Conservation (phyloP, 53 echinoderm and acorn worm genomes). For the Echinarachnius parma region DNA sequence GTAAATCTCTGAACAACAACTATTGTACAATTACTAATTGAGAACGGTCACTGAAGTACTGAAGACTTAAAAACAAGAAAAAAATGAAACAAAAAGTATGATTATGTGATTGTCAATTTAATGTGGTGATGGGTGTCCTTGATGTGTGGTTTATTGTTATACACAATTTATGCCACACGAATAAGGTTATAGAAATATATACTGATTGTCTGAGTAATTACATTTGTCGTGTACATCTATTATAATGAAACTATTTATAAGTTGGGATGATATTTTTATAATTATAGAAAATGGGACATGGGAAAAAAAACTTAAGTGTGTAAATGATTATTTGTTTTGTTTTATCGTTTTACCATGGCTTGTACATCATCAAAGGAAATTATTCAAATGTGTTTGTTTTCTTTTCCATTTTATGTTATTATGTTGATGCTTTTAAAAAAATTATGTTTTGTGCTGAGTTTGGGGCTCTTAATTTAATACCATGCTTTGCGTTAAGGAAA, state of each 20-base stretch:
- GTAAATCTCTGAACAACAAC: slow-evolving; percentile 29
- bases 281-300: slow-evolving; percentile 26
- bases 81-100: too few species aligned
- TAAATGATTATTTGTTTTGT: background rate
- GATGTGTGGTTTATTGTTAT: slow-evolving; percentile 7
- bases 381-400: too few species aligned
- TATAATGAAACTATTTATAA: slow-evolving; percentile 7
- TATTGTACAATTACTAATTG: slow-evolving; percentile 38
- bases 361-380: too few species aligned
- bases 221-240: slow-evolving; percentile 13
- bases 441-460: too few species aligned
- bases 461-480: too few species aligned
- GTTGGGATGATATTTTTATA: slow-evolving; percentile 44
- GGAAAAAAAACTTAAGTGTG: background rate
- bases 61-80: slow-evolving; percentile 16
- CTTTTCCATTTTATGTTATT: too few species aligned
- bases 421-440: too few species aligned
- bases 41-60: slow-evolving; percentile 5
- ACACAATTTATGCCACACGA: slow-evolving; percentile 17
- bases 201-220: slow-evolving; percentile 1
- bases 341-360: too few species aligned
- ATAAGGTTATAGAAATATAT: slow-evolving; percentile 26
- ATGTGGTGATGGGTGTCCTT: slow-evolving; percentile 14
- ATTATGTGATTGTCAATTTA: slow-evolving; percentile 6
- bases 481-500: too few species aligned